These are phyloP conservation scores for Cantharis lateralis DNA, from an alignment of 2,888 invertebrate species.

Conservation along the genomic window DNA sequence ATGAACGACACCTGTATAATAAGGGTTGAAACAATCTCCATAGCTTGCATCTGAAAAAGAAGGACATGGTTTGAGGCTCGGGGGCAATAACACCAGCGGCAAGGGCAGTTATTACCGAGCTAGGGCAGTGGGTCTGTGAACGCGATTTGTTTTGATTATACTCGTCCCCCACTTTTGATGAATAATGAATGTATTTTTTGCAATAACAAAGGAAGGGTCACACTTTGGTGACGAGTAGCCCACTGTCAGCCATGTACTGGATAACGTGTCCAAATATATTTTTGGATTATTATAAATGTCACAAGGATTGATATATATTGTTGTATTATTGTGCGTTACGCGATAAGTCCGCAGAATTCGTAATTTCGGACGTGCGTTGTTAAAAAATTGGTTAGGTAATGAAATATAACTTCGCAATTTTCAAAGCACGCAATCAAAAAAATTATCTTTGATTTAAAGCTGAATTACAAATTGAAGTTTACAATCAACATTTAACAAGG, in stretches of 20 bases:
- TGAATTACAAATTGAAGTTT: not conserved
- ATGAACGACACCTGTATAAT: conserved; percentile 13
- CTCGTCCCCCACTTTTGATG: conserved; percentile 50
- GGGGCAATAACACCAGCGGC: conserved; percentile 35
- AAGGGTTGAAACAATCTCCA: conserved; percentile 15
- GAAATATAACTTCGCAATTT: conserved; percentile 20
- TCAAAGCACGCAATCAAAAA: not conserved
- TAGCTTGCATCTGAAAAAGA: conserved; percentile 33
- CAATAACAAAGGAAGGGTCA: conserved; percentile 49
- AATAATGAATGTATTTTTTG: conserved; percentile 52
- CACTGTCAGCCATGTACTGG: conserved; percentile 44
- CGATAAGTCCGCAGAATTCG: conserved; percentile 38
- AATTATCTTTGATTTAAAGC: not conserved
- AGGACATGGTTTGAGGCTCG: conserved; percentile 45
- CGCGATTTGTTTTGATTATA: conserved; percentile 54
- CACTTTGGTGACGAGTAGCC: conserved; percentile 44
- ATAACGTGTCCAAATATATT: conserved; percentile 45
- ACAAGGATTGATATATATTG: conserved; percentile 49
- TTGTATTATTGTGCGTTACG: conserved; percentile 40
- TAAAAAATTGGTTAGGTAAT: conserved; percentile 20
- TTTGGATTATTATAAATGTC: conserved; percentile 52
- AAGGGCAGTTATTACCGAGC: conserved; percentile 46
- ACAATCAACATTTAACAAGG: not conserved
- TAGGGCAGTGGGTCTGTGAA: conserved; percentile 50
- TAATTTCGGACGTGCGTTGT: conserved; percentile 22